phyloP scores from a whole-genome alignment of 2,888 invertebrate species.

The Hemaris fuciformis region DNA sequence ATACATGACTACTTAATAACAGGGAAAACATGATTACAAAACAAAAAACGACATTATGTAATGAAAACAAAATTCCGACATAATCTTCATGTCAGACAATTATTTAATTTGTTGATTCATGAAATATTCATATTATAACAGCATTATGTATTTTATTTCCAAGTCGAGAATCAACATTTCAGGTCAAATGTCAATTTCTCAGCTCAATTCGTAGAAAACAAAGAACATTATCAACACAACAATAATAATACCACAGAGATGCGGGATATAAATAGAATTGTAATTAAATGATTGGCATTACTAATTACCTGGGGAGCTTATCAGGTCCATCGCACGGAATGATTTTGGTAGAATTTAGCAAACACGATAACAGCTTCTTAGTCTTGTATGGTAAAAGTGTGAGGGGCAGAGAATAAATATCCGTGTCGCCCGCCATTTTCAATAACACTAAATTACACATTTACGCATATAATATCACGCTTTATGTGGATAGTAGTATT shows the following conservation, averaged over 20 bases:
- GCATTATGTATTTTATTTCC: background rate
- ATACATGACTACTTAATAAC: background rate
- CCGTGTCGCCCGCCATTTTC: constrained; percentile 43
- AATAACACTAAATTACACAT: constrained; percentile 1
- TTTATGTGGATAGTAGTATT: background rate
- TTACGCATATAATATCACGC: background rate
- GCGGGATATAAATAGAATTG: background rate
- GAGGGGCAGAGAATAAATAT: constrained; percentile 61
- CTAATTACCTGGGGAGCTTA: constrained; percentile 50
- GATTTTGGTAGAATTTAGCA: constrained; percentile 85
- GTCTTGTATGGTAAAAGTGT: constrained; percentile 67
- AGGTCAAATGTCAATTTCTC: background rate
- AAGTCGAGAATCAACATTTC: background rate
- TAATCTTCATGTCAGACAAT: background rate
- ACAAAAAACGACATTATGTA: background rate
- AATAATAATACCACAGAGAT: background rate
- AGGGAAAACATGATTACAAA: background rate
- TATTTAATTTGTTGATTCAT: no score
- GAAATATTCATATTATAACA: no score
- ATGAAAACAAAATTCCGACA: background rate
- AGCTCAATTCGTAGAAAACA: background rate
- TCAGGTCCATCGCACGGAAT: constrained; percentile 80
- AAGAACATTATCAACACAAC: background rate
- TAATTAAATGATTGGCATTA: background rate
- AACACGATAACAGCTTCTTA: constrained; percentile 76